Conservation (phyloP, 1,140 invertebrate species). For the Limonius californicus region DNA sequence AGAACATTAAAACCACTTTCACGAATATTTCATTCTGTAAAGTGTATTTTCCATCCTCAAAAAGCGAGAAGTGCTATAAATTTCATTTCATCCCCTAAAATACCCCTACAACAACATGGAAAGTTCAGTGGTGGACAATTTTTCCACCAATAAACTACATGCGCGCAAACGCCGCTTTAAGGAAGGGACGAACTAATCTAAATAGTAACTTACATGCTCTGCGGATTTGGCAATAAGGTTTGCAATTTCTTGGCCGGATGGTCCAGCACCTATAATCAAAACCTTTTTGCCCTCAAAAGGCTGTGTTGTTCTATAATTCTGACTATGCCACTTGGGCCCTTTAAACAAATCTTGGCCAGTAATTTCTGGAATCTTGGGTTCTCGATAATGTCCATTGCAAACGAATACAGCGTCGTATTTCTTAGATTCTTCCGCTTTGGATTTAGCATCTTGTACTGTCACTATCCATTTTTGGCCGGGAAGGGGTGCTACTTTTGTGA, state of each 20-base stretch:
- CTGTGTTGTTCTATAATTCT: conserved; percentile 60
- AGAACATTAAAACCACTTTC: no score
- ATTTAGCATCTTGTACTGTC: conserved; percentile 46
- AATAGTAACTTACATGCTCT: no score
- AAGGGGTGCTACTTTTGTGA: conserved; percentile 41
- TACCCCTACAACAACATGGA: no score
- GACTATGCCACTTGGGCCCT: conserved; percentile 61
- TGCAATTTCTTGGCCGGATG: conserved; percentile 67
- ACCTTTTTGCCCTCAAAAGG: conserved; percentile 55
- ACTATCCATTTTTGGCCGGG: conserved; percentile 45
- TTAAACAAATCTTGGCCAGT: conserved; percentile 54
- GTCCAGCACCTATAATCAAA: conserved; percentile 61
- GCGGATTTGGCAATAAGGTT: conserved; percentile 27
- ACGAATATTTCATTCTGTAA: no score
- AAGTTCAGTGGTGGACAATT: no score
- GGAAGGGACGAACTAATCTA: no score
- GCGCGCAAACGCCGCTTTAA: no score
- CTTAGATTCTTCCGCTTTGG: conserved; percentile 34
- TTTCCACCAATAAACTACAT: no score
- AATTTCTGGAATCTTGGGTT: conserved; percentile 58
- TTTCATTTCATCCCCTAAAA: no score
- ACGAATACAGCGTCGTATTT: conserved; percentile 60
- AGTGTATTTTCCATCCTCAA: no score
- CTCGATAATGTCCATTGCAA: conserved; percentile 66
- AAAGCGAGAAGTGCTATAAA: no score